Evolutionary conservation across 2,888 invertebrate genomes (phyloP), one percentile per base, ranked within the genome.

Genomic region (Scelioninae gen. 2): DNA sequence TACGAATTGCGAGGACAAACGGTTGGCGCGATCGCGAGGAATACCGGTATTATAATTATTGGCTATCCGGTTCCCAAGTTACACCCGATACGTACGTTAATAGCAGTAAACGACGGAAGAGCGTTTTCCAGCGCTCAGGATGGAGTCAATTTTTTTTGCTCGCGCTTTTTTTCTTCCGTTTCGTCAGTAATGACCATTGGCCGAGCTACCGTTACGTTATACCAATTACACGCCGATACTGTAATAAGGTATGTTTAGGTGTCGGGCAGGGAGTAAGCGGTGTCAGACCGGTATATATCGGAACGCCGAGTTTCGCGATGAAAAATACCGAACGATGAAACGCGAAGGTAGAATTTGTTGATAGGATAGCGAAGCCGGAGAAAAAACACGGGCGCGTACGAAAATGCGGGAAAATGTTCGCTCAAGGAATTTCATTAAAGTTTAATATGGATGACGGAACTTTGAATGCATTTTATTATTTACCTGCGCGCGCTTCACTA

Each of bases 11-110:
- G 71, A 63, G 65, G 74, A 74, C 70, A 67, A 55, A 74, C 60
- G 57, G 31, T 53, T 33, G 50, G 64, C 48, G 65, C 65, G 74
- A 69, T 68, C 50, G 50, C 65, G 55, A 52, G 65, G 65, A 53
- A 67, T 70, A 74, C 70, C 65, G 67, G 74, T 67, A 74, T 74
- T 71, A 71, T 74, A 74, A 74, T 74, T 71, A 74, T 63, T 65
- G 61, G 58, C 61, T 71, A 74, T 74, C 70, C 74, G 67, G 74
- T 74, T 71, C 37, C 74, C 71, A 68, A 68, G 71, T 71, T 74
- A 74, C 74, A 71, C 74, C 71, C 61, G 74, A 71, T 71, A 63
- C 61, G 52, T 53, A 53, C 67, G 67, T 55, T 65, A 70, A 64
- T 60, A 67, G 63, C 71, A 46, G 67, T 61, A 58, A 71, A 71